These are phyloP conservation scores for Oryzias celebensis DNA, from an alignment of 2,113 vertebrate species.

Conservation along the genomic window DNA sequence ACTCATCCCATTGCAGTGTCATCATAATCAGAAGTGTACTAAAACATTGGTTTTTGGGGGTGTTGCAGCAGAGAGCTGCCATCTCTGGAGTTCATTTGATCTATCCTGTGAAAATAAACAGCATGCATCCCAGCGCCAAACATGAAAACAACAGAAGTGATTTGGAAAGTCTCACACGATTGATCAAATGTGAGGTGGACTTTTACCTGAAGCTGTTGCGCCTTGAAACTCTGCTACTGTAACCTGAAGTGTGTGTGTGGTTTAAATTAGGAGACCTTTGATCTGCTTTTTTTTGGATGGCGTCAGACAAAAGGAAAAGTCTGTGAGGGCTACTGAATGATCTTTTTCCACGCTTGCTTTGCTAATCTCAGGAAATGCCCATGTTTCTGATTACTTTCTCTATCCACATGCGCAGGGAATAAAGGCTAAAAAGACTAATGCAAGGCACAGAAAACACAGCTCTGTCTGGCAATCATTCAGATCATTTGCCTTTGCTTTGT, in stretches of 20 bases:
- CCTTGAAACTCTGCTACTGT: conserved; percentile 44
- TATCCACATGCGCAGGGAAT: conserved; percentile 36
- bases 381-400: conserved; percentile 56
- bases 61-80: conserved; percentile 26
- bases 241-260: conserved; percentile 64
- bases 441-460: conserved; percentile 42
- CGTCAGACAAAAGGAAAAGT: conserved; percentile 56
- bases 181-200: conserved; percentile 13
- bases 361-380: conserved; percentile 31
- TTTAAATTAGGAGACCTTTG: conserved; percentile 56
- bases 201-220: conserved; percentile 38
- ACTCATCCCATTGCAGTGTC: conserved; percentile 10
- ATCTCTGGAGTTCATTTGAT: conserved; percentile 29
- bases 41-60: conserved; percentile 1
- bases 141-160: neutral
- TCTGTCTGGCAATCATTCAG: conserved; percentile 56
- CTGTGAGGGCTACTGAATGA: conserved; percentile 33
- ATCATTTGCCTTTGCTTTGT: conserved; percentile 51
- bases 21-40: conserved; percentile 15
- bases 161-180: neutral
- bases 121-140: neutral
- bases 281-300: conserved; percentile 40
- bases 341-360: conserved; percentile 40
- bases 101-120: conserved; percentile 23
- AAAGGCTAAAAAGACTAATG: conserved; percentile 45